A percentile compares a stretch with the other conserved stretches of the same genome.
phyloP scores from a whole-genome alignment of 2,888 invertebrate species.

The Fragum fragum region DNA sequence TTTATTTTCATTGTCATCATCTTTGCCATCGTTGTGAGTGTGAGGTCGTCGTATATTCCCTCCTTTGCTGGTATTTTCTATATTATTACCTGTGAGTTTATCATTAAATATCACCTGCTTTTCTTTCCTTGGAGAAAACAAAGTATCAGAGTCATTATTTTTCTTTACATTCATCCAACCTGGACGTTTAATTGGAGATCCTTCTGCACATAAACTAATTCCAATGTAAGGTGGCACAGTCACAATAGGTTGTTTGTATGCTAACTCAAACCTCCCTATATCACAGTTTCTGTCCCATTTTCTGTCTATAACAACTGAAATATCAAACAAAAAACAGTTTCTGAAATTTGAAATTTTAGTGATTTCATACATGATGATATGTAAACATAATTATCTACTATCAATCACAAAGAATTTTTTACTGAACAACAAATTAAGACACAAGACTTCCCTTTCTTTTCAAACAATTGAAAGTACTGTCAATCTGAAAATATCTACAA shows the following conservation, averaged over 20 bases:
- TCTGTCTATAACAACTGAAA: constrained; percentile 86
- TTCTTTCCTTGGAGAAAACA: constrained; percentile 66
- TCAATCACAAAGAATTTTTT: too few relatives aligned
- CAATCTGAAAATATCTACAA: too few relatives aligned
- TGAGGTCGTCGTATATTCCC: constrained; percentile 67
- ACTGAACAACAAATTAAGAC: too few relatives aligned
- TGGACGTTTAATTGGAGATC: constrained; percentile 76
- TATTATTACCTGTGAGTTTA: constrained; percentile 50
- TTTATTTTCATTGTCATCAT: constrained; percentile 43
- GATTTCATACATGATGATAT: too few relatives aligned
- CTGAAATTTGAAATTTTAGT: too few relatives aligned
- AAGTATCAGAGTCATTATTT: constrained; percentile 30
- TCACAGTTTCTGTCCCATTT: constrained; percentile 85
- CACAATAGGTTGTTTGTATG: constrained; percentile 85
- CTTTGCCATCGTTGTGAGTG: constrained; percentile 65
- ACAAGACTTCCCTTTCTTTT: too few relatives aligned
- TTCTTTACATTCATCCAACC: constrained; percentile 63
- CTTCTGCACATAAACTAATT: constrained; percentile 84
- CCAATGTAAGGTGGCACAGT: constrained; percentile 86
- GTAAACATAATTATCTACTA: too few relatives aligned
- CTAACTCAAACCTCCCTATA: constrained; percentile 86
- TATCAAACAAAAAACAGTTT: too few relatives aligned
- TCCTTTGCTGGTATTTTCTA: constrained; percentile 43
- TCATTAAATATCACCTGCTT: constrained; percentile 69
- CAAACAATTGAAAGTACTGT: too few relatives aligned